Base-by-base conservation (phyloP, 2,113 vertebrate species). In the Erpornis zantholeuca region DNA sequence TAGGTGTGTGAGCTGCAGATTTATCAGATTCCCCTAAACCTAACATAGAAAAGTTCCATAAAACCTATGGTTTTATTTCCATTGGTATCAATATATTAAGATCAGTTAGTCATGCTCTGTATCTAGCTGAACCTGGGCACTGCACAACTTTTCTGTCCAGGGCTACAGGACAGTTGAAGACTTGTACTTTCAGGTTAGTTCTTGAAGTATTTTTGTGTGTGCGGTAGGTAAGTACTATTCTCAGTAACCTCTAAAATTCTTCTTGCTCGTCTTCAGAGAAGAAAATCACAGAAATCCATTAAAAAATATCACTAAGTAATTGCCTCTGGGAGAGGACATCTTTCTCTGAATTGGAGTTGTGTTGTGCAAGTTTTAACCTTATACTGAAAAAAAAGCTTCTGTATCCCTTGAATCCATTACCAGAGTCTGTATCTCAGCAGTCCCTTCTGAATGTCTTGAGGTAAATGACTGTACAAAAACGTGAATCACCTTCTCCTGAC, bases 1-100 rank as follows among this genome's bases (percentile, higher is more conserved):
- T 99, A 98, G 99, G 99, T 99, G 57, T n/a, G 97, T 96, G 90
- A 96, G 24, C 83, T 91, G 47, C 40, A 75, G 28, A 40, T 81
- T 52, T 52, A 13, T 65, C 59, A 40, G 52, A 28, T 86, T 93
- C 33, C 27, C 12, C 16, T 42, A 57, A 45, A 65, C 3, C 15
- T 45, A 35, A 28, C 33, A 12, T 63, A 42, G 22, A 44, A 16
- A 63, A 42, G 15, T 28, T 70, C 25, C 12, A 33, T 40, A 7
- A 49, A 70, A 54, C 38, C 9, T 9, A 4, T n/a, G 49, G 1
- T 14, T 75, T 77, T 79, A 9, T 25, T 90, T 93, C 52, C 27
- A 7, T 71, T 59, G 35, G 6, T 70, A 25, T 63, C 11, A 1
- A 15, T 86, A 22, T 44, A 31, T 36, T 57, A 33, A 35, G 24